These are phyloP conservation scores for Cydia amplana DNA, from an alignment of 1,140 invertebrate genomes.

Conservation along the genomic window DNA sequence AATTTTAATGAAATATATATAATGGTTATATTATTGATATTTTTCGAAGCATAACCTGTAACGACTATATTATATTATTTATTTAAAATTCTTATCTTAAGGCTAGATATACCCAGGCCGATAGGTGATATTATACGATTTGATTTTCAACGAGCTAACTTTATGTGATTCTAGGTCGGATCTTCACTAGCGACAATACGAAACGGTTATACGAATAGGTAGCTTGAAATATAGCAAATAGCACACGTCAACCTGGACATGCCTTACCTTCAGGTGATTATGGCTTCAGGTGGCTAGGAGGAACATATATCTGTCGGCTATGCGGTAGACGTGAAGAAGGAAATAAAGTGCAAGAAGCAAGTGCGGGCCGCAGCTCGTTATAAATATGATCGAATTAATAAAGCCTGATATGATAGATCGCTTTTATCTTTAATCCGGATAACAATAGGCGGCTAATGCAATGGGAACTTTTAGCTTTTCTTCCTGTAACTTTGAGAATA, in stretches of 20 bases:
- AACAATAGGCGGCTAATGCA: conserved; percentile 36
- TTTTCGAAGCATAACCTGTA: conserved; percentile 17
- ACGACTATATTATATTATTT: conserved; percentile 20
- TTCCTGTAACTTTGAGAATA: conserved; percentile 32
- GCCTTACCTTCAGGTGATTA: too few species aligned
- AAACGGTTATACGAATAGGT: too few species aligned
- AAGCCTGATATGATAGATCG: conserved; percentile 36
- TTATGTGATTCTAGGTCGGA: too few species aligned
- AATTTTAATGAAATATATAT: conserved; percentile 24
- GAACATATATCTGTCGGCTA: not conserved
- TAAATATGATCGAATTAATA: conserved; percentile 35
- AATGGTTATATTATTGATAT: conserved; percentile 13
- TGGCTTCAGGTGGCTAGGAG: not conserved
- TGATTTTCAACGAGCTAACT: not conserved
- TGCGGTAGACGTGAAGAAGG: not conserved
- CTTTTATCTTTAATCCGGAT: conserved; percentile 33
- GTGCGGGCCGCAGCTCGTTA: not conserved
- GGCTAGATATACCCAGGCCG: not conserved
- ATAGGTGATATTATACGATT: not conserved
- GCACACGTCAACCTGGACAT: too few species aligned
- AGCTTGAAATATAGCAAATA: too few species aligned
- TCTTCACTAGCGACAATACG: too few species aligned
- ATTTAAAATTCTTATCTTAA: conserved; percentile 19
- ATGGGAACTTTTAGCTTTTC: conserved; percentile 34
- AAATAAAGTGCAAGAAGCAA: conserved; percentile 7